A percentile compares a stretch with the other conserved stretches of the same genome.
These are phyloP conservation scores for Rattus norvegicus DNA, from an alignment of 2,113 vertebrate genomes.

Conservation along the genomic window GRCr8 NC_086039.1:15384001-15384500, in stretches of 20 bases:
- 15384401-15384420: slow-evolving; percentile 38
- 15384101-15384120: neutral
- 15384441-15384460: slow-evolving; percentile 53
- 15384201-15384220: neutral
- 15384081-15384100: neutral
- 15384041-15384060: neutral
- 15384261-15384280: neutral
- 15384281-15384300: slow-evolving; percentile 28
- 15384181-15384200: neutral
- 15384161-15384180: neutral
- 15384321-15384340: neutral
- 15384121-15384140: neutral
- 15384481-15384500: slow-evolving; percentile 15
- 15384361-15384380: neutral
- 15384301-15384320: neutral
- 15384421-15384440: neutral
- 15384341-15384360: slow-evolving; percentile 17
- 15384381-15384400: slow-evolving; percentile 35
- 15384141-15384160: neutral
- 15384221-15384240: neutral
- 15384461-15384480: neutral
- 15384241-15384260: slow-evolving; percentile 4
- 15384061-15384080: neutral
- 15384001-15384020: neutral
- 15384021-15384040: neutral